Base-by-base conservation (phyloP, 1,140 invertebrate genomes). In the Oncopeltus fasciatus region DNA sequence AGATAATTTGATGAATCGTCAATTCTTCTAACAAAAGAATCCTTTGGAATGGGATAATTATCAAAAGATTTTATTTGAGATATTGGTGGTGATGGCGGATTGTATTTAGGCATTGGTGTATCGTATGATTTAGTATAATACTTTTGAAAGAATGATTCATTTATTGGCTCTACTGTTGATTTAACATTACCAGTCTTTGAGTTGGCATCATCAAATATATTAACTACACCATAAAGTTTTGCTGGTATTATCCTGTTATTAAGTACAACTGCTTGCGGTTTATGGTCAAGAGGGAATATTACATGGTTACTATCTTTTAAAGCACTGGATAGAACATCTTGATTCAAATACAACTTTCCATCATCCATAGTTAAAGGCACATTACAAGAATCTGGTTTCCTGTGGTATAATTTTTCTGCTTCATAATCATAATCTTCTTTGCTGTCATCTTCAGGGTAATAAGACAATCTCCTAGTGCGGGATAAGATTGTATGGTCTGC, bases 171-270 rank as follows among this genome's bases (percentile, higher is more conserved):
- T 26, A 53, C 4, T 5, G 21, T 46, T 46, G 18, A 20, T 12
- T 20, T 46, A 21, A 4, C 26, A 12, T 26, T 27, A 24, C 26
- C 26, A 24, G 24, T 9, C 26, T 53, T 53, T 16, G 24, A 2
- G 5, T 3, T 24, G 3, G 49, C 2, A 20, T 46, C 44, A 24
- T 26, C 49, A 26, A 24, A 24, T 2, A 53, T 11, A 24, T 18
- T 24, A 24, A 53, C 3, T 24, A 53, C 2, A 4, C 59, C 46
- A 31, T 21, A 61, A 24, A 61, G 27, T 51, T 61, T 61, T 9
- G 46, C 46, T 2, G 59, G 59, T 8, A 49, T 49, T 18, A 61
- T 51, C 43, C 26, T 61, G 27, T 61, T 49, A 26, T 61, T 49
- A 47, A 28, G 29, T 18, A 61, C 59, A 18, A 61, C 27, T 2